Conservation (phyloP, 1,140 invertebrate genomes). For the Drosophila repleta region DNA sequence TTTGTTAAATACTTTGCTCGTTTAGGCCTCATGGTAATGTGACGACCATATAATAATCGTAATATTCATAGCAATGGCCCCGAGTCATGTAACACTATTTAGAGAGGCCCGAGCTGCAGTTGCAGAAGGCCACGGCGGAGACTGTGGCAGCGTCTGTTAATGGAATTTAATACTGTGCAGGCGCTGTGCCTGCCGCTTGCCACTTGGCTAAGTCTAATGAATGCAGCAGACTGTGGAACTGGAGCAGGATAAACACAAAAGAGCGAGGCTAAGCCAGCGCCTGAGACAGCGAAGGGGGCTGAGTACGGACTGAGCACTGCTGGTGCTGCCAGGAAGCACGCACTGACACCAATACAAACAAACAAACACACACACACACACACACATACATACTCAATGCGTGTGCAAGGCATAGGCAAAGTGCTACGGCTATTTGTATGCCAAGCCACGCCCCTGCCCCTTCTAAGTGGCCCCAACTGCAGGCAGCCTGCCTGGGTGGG, state of each 20-base stretch:
- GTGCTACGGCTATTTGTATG: constrained; percentile 48
- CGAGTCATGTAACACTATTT: constrained; percentile 74
- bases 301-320: constrained; percentile 7
- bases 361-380: neutral
- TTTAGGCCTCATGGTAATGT: constrained; percentile 35
- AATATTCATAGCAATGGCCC: constrained; percentile 45
- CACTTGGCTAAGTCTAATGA: constrained; percentile 77
- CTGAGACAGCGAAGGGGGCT: neutral
- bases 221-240: constrained; percentile 78
- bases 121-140: constrained; percentile 14
- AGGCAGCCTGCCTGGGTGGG: neutral
- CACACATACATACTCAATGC: no score
- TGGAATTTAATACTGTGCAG: constrained; percentile 67
- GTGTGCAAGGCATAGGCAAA: constrained; percentile 42
- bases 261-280: constrained; percentile 27
- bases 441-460: neutral
- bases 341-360: constrained; percentile 49
- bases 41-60: constrained; percentile 1
- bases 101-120: constrained; percentile 29
- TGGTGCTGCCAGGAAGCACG: constrained; percentile 53
- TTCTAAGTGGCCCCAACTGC: constrained; percentile 25
- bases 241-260: constrained; percentile 72
- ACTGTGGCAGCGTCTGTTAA: constrained; percentile 53
- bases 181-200: constrained; percentile 28
- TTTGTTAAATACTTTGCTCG: constrained; percentile 40